These are phyloP conservation scores for Ia io DNA, from an alignment of 2,113 vertebrate species.

Conservation along the genomic window DNA sequence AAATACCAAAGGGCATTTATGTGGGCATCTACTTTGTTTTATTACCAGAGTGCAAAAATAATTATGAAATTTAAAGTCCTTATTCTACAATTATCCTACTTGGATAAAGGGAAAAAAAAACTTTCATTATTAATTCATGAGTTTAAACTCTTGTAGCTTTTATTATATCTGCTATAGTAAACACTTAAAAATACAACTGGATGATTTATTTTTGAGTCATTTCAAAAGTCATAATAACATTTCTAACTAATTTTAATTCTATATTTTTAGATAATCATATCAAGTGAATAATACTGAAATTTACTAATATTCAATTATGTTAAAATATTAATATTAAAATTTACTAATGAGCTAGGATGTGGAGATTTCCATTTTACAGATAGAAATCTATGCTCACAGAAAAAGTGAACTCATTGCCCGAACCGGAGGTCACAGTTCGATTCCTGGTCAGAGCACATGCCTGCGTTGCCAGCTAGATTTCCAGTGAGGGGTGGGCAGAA, in stretches of 20 bases:
- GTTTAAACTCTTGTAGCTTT: not conserved
- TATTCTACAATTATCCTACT: not conserved
- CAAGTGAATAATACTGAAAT: not conserved
- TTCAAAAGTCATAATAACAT: not conserved
- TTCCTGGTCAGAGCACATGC: too few relatives aligned
- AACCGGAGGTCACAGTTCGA: too few relatives aligned
- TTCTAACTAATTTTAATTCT: not conserved
- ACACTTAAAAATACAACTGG: not conserved
- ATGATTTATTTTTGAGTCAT: not conserved
- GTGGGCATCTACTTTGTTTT: not conserved
- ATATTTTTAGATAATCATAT: not conserved
- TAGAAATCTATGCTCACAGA: not conserved
- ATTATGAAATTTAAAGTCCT: not conserved
- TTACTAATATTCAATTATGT: not conserved
- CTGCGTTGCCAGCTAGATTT: too few relatives aligned
- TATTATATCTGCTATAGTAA: not conserved
- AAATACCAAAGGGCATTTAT: not conserved
- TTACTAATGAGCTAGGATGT: not conserved
- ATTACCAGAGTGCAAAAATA: not conserved
- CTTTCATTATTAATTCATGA: conserved; percentile 47
- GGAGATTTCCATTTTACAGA: not conserved
- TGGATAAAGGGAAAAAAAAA: not conserved
- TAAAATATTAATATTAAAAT: not conserved
- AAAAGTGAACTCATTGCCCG: not conserved
- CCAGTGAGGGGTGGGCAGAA: too few relatives aligned